These are phyloP conservation scores for Sceliomorpha sp. DNA, from an alignment of 2,888 invertebrate genomes.

Conservation along the genomic window DNA sequence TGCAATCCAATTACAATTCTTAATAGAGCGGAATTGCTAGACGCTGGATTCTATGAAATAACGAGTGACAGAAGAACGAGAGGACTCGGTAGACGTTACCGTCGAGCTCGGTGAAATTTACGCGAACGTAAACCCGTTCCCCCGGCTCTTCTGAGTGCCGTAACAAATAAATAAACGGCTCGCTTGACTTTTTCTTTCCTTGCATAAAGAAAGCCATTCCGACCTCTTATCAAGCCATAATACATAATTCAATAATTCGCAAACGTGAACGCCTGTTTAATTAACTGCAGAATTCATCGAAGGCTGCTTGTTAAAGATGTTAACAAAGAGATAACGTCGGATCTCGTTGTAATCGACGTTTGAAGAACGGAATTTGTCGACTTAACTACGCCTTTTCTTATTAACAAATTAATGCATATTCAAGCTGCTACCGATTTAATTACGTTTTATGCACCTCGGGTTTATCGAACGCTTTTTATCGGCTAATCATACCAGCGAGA, in stretches of 20 bases:
- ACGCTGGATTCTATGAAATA: constrained; percentile 52
- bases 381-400: no score
- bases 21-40: constrained; percentile 55
- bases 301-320: no score
- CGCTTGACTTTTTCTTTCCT: constrained; percentile 42
- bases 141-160: constrained; percentile 38
- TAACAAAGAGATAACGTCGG: no score
- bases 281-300: not conserved
- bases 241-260: constrained; percentile 35
- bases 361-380: no score
- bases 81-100: constrained; percentile 53
- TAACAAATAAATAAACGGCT: constrained; percentile 52
- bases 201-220: constrained; percentile 46
- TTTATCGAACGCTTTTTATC: no score
- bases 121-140: constrained; percentile 55
- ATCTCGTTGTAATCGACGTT: no score
- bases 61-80: constrained; percentile 49
- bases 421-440: no score
- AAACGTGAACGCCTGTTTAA: no score
- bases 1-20: constrained; percentile 47
- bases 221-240: constrained; percentile 23
- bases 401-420: no score
- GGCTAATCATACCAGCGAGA: no score
- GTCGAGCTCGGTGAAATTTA: constrained; percentile 53
- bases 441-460: no score